Evolutionary conservation across 1,140 invertebrate genomes (phyloP).

Genomic region (Pantala flavescens): DNA sequence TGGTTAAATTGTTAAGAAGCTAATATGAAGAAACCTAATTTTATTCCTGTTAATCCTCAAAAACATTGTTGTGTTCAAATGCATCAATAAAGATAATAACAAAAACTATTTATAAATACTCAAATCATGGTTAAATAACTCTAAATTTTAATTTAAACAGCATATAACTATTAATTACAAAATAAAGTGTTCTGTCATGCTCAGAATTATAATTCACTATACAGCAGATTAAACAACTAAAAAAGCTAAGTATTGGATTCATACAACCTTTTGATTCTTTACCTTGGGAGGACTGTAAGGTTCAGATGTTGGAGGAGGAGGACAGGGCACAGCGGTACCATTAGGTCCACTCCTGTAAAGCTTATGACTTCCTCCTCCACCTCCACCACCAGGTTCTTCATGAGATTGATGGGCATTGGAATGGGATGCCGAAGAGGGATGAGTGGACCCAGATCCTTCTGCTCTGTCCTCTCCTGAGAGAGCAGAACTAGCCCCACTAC

Average conservation of each 20-base stretch:
- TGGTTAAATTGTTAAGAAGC: no score
- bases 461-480: conserved; percentile 29
- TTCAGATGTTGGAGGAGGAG: conserved; percentile 24
- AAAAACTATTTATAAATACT: no score
- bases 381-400: neutral
- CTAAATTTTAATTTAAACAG: no score
- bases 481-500: conserved; percentile 27
- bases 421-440: neutral
- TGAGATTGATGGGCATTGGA: neutral
- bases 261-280: conserved; percentile 10
- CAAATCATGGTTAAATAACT: no score
- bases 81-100: no score
- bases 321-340: conserved; percentile 24
- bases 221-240: no score
- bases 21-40: no score
- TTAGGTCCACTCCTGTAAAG: conserved; percentile 19
- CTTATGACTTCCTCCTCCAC: conserved; percentile 14
- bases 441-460: conserved; percentile 11
- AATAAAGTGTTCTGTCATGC: no score
- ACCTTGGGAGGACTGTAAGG: conserved; percentile 41
- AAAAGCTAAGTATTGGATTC: neutral
- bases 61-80: no score
- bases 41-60: no score
- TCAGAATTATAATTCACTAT: no score
- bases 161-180: no score